A percentile compares a stretch with the other conserved stretches of the same genome.
These are phyloP conservation scores for Micoletzkya japonica DNA, from an alignment of 2,888 invertebrate genomes.

Conservation along the genomic window DNA sequence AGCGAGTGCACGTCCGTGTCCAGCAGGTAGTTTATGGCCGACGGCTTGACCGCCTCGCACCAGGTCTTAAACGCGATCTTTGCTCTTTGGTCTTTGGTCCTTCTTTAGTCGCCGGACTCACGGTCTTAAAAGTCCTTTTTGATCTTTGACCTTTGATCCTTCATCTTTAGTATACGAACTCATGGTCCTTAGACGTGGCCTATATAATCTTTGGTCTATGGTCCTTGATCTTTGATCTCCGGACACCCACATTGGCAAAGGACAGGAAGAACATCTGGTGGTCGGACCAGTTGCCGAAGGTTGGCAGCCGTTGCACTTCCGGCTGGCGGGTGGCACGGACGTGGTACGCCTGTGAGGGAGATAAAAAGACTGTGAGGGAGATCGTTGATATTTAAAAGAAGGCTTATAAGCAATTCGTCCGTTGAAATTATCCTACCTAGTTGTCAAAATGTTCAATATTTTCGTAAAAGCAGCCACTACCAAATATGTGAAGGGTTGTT, in stretches of 20 bases:
- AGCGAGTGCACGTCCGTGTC: constrained; percentile 53
- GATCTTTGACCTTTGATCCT: not conserved
- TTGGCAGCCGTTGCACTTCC: constrained; percentile 58
- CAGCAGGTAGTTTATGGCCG: constrained; percentile 50
- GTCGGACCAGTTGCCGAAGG: constrained; percentile 63
- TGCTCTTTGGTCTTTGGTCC: not conserved
- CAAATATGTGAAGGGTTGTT: no score
- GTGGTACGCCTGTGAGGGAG: constrained; percentile 39
- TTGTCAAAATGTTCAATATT: no score
- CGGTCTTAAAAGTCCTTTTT: not conserved
- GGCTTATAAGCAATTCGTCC: no score
- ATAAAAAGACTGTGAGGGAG: no score
- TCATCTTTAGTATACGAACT: not conserved
- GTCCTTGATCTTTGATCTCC: not conserved
- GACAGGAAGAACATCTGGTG: constrained; percentile 67
- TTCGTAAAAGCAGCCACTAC: no score
- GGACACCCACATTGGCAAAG: constrained; percentile 62
- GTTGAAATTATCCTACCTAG: no score
- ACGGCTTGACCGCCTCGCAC: constrained; percentile 52
- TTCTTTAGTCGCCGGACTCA: not conserved
- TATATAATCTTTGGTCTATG: not conserved
- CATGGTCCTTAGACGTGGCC: not conserved
- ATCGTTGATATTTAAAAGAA: no score
- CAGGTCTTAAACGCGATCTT: constrained; percentile 49
- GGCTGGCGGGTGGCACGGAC: constrained; percentile 37